Evolutionary conservation across 2,797 vertebrate species (phyloP).

Genomic region (Sebastes baramenuke): DNA sequence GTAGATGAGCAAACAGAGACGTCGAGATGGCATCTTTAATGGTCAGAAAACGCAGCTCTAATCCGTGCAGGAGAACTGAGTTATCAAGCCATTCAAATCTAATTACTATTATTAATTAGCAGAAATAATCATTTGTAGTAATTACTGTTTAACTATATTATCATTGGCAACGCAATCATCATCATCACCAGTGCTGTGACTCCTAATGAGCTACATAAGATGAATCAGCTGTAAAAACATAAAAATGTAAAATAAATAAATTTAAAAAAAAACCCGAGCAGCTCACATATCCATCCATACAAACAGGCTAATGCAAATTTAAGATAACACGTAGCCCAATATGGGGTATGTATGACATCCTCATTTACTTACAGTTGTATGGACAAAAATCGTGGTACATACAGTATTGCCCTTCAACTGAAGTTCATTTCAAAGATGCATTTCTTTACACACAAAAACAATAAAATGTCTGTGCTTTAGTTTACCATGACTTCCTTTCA

Average conservation of each 20-base stretch:
- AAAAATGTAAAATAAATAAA: background rate
- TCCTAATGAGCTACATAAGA: background rate
- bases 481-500: background rate
- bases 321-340: background rate
- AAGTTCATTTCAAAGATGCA: background rate
- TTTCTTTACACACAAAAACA: background rate
- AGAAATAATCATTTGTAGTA: conserved; percentile 11
- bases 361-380: background rate
- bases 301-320: background rate
- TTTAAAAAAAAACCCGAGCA: background rate
- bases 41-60: conserved; percentile 14
- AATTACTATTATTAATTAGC: conserved; percentile 44
- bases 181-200: background rate
- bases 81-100: conserved; percentile 16
- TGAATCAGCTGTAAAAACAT: background rate
- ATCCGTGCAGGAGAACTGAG: background rate
- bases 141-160: conserved; percentile 1
- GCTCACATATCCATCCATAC: background rate
- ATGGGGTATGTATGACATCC: background rate
- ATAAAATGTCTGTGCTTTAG: background rate
- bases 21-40: conserved; percentile 13
- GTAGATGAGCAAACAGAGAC: conserved; percentile 18
- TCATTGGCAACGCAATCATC: background rate
- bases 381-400: background rate
- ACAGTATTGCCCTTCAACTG: background rate